These are phyloP conservation scores for Drosophila mercatorum DNA, from an alignment of 2,888 invertebrate species.

Conservation along the genomic window DNA sequence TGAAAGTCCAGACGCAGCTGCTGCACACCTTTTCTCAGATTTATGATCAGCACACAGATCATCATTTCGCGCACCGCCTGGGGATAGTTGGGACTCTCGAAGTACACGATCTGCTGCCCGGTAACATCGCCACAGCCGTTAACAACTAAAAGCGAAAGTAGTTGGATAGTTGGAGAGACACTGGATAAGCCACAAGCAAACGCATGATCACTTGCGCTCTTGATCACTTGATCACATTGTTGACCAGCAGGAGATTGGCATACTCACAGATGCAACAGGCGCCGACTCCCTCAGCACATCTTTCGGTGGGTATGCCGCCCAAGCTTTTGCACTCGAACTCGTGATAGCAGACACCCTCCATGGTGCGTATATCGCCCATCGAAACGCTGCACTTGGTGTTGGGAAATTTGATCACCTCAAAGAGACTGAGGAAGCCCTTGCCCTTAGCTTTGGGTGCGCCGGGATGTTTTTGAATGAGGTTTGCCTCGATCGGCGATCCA, in stretches of 20 bases:
- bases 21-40: conserved; percentile 86
- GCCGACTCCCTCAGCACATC: conserved; percentile 90
- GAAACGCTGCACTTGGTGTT: conserved; percentile 87
- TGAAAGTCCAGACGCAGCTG: conserved; percentile 90
- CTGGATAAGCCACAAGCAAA: conserved; percentile 3
- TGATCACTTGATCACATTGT: no score
- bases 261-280: conserved; percentile 91
- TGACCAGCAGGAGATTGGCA: neutral
- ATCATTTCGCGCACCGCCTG: conserved; percentile 86
- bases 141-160: conserved; percentile 85
- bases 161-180: neutral
- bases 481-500: conserved; percentile 77
- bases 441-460: conserved; percentile 69
- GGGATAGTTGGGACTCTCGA: conserved; percentile 90
- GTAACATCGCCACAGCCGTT: conserved; percentile 88
- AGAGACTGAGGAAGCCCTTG: conserved; percentile 88
- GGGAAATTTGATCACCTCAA: conserved; percentile 89
- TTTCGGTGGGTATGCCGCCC: conserved; percentile 88
- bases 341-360: conserved; percentile 90
- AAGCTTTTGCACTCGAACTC: conserved; percentile 88
- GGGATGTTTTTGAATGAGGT: conserved; percentile 73
- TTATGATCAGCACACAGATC: conserved; percentile 88
- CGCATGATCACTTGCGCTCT: conserved; percentile 4
- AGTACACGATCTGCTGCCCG: conserved; percentile 88
- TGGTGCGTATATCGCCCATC: conserved; percentile 85